These are phyloP conservation scores for Pristionchus pacificus DNA, from an alignment of 1,140 invertebrate genomes.

Conservation along the genomic window DNA sequence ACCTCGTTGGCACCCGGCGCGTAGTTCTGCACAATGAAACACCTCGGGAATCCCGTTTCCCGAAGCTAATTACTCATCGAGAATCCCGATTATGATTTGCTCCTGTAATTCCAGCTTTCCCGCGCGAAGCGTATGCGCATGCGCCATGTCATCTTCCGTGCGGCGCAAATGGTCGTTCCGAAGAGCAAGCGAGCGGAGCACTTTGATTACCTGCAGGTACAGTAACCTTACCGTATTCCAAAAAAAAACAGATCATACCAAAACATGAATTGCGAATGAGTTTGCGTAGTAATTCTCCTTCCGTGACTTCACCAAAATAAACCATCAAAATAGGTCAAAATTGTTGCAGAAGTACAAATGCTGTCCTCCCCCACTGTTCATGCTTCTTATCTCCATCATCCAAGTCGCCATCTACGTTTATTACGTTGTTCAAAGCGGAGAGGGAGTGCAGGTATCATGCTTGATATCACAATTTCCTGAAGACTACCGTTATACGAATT, in stretches of 20 bases:
- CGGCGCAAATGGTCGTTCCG: constrained; percentile 35
- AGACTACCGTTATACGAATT: background rate
- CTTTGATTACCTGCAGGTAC: constrained; percentile 33
- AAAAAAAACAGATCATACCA: too few species aligned
- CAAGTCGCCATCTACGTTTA: constrained; percentile 36
- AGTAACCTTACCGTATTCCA: too few species aligned
- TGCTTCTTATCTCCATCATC: constrained; percentile 20
- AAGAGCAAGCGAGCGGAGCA: constrained; percentile 21
- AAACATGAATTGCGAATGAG: too few species aligned
- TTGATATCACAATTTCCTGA: background rate
- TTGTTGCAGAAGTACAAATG: constrained; percentile 25
- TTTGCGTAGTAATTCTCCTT: too few species aligned
- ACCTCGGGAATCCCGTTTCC: too few species aligned
- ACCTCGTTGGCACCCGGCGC: too few species aligned
- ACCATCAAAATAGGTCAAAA: too few species aligned
- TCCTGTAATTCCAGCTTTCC: constrained; percentile 37
- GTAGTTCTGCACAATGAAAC: too few species aligned
- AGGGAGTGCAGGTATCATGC: constrained; percentile 21
- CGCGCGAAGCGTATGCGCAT: constrained; percentile 31
- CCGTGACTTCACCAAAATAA: too few species aligned
- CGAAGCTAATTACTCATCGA: too few species aligned
- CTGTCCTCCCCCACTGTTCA: constrained; percentile 31
- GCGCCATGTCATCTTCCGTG: constrained; percentile 31
- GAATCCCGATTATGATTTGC: too few species aligned
- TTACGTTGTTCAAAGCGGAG: constrained; percentile 32